phyloP scores from a whole-genome alignment of 2,888 invertebrate species.

The Drosophila siamana region DNA sequence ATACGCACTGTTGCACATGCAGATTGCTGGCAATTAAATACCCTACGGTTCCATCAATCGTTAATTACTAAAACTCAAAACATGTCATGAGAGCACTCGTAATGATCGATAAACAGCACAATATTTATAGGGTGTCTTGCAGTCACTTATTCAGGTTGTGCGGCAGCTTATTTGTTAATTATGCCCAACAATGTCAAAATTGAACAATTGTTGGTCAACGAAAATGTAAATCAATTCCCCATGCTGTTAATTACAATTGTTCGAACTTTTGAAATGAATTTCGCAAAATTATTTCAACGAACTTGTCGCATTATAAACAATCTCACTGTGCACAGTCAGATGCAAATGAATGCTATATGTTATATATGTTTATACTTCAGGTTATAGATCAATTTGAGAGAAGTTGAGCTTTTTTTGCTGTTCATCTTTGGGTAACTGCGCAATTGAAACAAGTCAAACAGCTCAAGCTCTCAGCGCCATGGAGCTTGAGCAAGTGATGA shows the following conservation, averaged over 20 bases:
- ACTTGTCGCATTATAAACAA: slow-evolving; percentile 10
- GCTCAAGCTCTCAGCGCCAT: slow-evolving; percentile 32
- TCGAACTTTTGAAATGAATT: slow-evolving; percentile 23
- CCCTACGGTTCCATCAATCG: neutral
- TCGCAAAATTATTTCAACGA: slow-evolving; percentile 17
- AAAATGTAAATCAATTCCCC: slow-evolving; percentile 21
- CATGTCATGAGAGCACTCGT: too few relatives aligned
- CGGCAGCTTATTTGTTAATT: slow-evolving; percentile 7
- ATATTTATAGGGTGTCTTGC: slow-evolving; percentile 4
- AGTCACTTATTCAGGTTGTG: neutral
- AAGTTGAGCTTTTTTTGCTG: slow-evolving; percentile 17
- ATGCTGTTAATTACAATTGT: slow-evolving; percentile 33
- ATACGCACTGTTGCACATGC: slow-evolving; percentile 42
- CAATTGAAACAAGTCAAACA: slow-evolving; percentile 61
- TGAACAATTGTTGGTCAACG: slow-evolving; percentile 15
- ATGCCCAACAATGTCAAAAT: slow-evolving; percentile 23
- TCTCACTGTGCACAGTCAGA: neutral
- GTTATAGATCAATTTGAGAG: neutral
- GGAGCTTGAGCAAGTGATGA: neutral
- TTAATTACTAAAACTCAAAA: too few relatives aligned
- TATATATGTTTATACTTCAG: neutral
- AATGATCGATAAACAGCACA: neutral
- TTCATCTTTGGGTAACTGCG: slow-evolving; percentile 48
- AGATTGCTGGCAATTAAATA: slow-evolving; percentile 12
- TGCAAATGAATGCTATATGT: slow-evolving; percentile 1